These are phyloP conservation scores for Gasteruption jaculator DNA, from an alignment of 2,888 invertebrate genomes.

Conservation along the genomic window DNA sequence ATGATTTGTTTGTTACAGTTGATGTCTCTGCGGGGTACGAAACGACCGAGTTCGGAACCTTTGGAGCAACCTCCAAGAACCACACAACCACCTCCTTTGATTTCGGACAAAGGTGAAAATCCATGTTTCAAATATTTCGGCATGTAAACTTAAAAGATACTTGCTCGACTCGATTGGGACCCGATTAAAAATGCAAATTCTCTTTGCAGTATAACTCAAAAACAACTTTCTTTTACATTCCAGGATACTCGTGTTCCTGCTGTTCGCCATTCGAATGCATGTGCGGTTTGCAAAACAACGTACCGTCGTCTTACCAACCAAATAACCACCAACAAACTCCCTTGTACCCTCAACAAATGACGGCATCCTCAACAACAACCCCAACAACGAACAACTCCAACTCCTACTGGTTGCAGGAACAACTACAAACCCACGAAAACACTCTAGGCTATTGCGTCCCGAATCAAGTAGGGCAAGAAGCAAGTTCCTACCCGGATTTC, in stretches of 20 bases:
- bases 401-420: conserved; percentile 51
- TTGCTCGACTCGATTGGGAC: not conserved
- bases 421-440: conserved; percentile 42
- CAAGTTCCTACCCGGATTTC: conserved; percentile 54
- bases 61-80: conserved; percentile 38
- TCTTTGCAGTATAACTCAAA: not conserved
- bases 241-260: conserved; percentile 63
- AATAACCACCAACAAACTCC: conserved; percentile 30
- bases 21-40: conserved; percentile 56
- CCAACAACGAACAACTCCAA: no score
- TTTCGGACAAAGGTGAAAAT: conserved; percentile 62
- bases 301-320: conserved; percentile 29
- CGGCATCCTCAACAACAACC: conserved; percentile 30
- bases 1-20: conserved; percentile 47
- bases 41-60: conserved; percentile 54
- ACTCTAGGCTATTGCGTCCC: conserved; percentile 48
- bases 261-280: conserved; percentile 74
- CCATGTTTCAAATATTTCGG: not conserved
- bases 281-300: conserved; percentile 55
- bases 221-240: conserved; percentile 26
- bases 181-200: no score
- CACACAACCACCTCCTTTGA: conserved; percentile 60
- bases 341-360: conserved; percentile 32
- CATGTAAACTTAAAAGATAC: not conserved
- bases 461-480: conserved; percentile 48